phyloP scores from a whole-genome alignment of 2,888 invertebrate species.

The Diarsia brunnea region DNA sequence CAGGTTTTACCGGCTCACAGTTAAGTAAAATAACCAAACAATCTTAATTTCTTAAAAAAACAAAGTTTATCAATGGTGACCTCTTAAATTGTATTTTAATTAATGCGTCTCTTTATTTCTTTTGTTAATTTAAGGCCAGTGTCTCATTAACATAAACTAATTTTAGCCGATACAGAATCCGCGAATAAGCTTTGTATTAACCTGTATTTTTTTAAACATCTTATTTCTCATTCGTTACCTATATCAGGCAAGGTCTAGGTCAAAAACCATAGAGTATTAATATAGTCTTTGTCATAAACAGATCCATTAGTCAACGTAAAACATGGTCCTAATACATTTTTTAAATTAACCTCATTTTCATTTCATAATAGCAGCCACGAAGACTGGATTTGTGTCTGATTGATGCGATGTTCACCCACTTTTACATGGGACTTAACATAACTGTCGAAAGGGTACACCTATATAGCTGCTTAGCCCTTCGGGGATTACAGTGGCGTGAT shows the following conservation, averaged over 20 bases:
- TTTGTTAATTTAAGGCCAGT: neutral
- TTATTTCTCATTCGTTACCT: neutral
- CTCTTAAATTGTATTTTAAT: slow-evolving; percentile 17
- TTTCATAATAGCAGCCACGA: too few species aligned
- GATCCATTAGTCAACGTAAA: too few species aligned
- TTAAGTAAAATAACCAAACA: neutral
- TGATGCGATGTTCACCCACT: too few species aligned
- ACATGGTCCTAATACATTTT: too few species aligned
- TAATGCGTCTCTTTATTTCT: neutral
- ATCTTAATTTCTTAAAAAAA: neutral
- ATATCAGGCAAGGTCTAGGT: neutral
- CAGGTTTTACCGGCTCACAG: slow-evolving; percentile 15
- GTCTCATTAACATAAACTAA: neutral
- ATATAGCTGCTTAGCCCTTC: too few species aligned
- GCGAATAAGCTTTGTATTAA: neutral
- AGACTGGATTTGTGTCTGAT: too few species aligned
- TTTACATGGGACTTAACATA: too few species aligned
- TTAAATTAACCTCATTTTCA: too few species aligned
- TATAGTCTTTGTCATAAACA: too few species aligned
- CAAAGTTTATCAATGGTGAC: slow-evolving; percentile 11
- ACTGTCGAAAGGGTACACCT: too few species aligned
- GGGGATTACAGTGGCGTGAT: too few species aligned
- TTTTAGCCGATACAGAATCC: neutral
- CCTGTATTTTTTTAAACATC: neutral
- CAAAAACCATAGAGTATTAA: too few species aligned